Evolutionary conservation across 1,140 invertebrate genomes (phyloP).

Genomic region (Metopolophium dirhodum): DNA sequence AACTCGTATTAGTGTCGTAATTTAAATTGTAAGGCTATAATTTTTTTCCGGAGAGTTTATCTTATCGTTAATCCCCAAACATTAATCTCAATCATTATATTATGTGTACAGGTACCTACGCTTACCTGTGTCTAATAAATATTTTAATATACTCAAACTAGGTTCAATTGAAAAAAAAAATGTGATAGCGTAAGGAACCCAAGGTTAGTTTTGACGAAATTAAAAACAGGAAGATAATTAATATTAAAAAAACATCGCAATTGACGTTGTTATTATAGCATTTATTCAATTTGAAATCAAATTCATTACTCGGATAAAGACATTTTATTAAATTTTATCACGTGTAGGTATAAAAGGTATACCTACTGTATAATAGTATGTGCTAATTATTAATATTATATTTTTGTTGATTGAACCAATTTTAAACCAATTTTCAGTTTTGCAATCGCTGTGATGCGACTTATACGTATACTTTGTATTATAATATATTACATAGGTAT

Average conservation of each 20-base stretch:
- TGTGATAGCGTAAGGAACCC: not conserved
- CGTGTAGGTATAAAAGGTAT: not conserved
- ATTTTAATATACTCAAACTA: not conserved
- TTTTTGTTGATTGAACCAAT: not conserved
- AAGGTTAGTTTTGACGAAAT: not conserved
- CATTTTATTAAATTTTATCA: not conserved
- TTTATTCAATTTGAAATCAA: not conserved
- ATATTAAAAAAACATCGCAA: not conserved
- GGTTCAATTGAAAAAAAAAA: not conserved
- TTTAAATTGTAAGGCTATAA: not conserved
- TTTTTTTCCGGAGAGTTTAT: not conserved
- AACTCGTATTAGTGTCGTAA: not conserved
- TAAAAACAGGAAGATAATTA: not conserved
- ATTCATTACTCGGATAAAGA: not conserved
- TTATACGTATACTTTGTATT: no score
- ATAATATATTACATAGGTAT: not conserved
- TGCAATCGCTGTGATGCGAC: no score
- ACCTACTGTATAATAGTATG: not conserved
- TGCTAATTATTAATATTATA: not conserved
- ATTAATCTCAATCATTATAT: not conserved
- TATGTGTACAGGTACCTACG: not conserved
- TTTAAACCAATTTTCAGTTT: no score
- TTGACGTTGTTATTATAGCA: not conserved
- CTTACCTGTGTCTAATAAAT: not conserved
- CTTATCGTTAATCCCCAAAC: not conserved